Conservation (phyloP, 2,797 vertebrate species). For the Enoplosus armatus region DNA sequence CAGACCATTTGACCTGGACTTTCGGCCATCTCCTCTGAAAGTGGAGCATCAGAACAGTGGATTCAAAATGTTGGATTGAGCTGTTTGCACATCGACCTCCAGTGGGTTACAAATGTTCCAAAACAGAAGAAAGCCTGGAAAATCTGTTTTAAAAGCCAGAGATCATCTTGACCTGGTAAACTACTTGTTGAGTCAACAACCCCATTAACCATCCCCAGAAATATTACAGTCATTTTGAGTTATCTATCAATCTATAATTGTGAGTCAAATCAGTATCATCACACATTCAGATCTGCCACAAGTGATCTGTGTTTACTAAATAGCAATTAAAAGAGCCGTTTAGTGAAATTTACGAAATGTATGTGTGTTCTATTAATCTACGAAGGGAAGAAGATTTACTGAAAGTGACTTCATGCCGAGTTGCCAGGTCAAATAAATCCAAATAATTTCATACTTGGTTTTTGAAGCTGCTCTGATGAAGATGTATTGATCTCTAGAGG, state of each 20-base stretch:
- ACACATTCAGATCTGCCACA: not conserved
- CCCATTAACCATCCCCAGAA: constrained; percentile 3
- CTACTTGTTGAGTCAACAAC: constrained; percentile 42
- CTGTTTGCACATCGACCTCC: constrained; percentile 8
- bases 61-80: constrained; percentile 15
- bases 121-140: constrained; percentile 38
- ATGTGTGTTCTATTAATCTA: constrained; percentile 21
- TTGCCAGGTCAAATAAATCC: constrained; percentile 35
- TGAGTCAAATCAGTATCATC: not conserved
- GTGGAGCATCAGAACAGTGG: constrained; percentile 7
- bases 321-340: not conserved
- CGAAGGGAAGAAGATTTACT: constrained; percentile 27
- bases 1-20: constrained; percentile 12
- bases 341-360: constrained; percentile 1
- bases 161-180: constrained; percentile 32
- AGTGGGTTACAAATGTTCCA: constrained; percentile 10
- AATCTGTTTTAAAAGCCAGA: constrained; percentile 27
- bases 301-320: not conserved
- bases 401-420: constrained; percentile 23
- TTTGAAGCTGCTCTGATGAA: constrained; percentile 46
- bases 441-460: constrained; percentile 9
- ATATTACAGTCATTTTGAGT: not conserved
- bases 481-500: constrained; percentile 53
- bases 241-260: constrained; percentile 4
- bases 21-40: constrained; percentile 2